These are phyloP conservation scores for Passerculus sandwichensis DNA, from an alignment of 2,797 vertebrate species.

Conservation along the genomic window DNA sequence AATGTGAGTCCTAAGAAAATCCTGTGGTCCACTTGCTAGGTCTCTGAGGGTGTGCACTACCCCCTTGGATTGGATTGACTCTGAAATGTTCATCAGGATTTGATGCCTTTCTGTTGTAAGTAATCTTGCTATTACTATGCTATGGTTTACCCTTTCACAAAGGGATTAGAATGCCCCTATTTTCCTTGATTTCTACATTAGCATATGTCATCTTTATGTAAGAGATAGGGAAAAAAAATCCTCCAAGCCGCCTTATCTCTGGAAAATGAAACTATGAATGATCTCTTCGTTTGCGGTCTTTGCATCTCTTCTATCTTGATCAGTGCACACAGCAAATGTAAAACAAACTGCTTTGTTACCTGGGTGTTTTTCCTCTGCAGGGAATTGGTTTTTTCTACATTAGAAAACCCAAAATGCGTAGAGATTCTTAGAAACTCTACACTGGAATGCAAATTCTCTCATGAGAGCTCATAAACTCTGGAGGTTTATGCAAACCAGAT, in stretches of 20 bases:
- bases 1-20: background rate
- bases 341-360: slow-evolving; percentile 26
- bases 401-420: background rate
- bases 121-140: background rate
- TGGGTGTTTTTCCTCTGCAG: slow-evolving; percentile 29
- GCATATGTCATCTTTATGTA: slow-evolving; percentile 16
- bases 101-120: background rate
- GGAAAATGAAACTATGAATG: slow-evolving; percentile 40
- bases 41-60: background rate
- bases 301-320: slow-evolving; percentile 41
- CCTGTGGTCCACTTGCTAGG: background rate
- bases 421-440: slow-evolving; percentile 50
- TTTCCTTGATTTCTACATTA: slow-evolving; percentile 49
- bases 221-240: slow-evolving; percentile 4
- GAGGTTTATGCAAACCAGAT: background rate
- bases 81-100: background rate
- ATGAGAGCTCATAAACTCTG: background rate
- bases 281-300: slow-evolving; percentile 21
- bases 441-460: background rate
- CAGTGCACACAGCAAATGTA: background rate
- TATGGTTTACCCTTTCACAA: background rate
- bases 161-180: background rate
- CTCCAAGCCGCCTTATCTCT: slow-evolving; percentile 60
- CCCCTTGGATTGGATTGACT: background rate
- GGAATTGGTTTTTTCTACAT: slow-evolving; percentile 20